Evolutionary conservation across 2,797 vertebrate genomes (phyloP).

Genomic region (Euthynnus affinis): DNA sequence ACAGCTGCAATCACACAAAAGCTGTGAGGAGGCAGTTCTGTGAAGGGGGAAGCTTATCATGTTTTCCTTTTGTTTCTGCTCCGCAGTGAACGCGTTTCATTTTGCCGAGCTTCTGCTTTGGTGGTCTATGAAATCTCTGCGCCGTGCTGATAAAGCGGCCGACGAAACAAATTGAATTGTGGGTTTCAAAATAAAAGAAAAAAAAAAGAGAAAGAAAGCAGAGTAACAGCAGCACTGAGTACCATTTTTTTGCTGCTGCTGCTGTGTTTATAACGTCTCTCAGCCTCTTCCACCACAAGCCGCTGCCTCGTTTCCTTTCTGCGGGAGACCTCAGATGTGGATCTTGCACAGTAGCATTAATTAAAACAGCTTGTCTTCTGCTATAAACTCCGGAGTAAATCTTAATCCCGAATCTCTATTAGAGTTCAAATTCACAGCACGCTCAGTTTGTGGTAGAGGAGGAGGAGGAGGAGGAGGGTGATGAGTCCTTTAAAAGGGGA

Average conservation of each 20-base stretch:
- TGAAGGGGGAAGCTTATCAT: constrained; percentile 1
- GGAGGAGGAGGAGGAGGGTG: too few relatives aligned
- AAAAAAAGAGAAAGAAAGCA: too few relatives aligned
- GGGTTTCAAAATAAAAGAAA: background rate
- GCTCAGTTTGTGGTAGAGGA: too few relatives aligned
- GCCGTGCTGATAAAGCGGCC: constrained; percentile 1
- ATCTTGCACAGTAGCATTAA: constrained; percentile 33
- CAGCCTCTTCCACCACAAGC: background rate
- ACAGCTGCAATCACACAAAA: background rate
- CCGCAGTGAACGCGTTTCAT: constrained; percentile 7
- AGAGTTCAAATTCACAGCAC: constrained; percentile 44
- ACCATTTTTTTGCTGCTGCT: constrained; percentile 17
- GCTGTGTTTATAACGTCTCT: constrained; percentile 30
- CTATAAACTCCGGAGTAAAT: constrained; percentile 27
- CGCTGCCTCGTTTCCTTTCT: constrained; percentile 29
- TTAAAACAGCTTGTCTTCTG: constrained; percentile 41
- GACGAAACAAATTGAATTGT: constrained; percentile 21
- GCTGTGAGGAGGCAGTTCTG: background rate
- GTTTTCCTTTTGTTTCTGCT: constrained; percentile 13
- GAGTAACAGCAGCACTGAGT: background rate
- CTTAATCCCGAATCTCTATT: constrained; percentile 33
- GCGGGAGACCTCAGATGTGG: constrained; percentile 41
- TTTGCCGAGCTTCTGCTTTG: constrained; percentile 20
- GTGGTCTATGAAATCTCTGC: constrained; percentile 13
- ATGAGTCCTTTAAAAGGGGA: constrained; percentile 8